Conservation (phyloP, 2,797 vertebrate species). For the Pseudomugil tenellus region DNA sequence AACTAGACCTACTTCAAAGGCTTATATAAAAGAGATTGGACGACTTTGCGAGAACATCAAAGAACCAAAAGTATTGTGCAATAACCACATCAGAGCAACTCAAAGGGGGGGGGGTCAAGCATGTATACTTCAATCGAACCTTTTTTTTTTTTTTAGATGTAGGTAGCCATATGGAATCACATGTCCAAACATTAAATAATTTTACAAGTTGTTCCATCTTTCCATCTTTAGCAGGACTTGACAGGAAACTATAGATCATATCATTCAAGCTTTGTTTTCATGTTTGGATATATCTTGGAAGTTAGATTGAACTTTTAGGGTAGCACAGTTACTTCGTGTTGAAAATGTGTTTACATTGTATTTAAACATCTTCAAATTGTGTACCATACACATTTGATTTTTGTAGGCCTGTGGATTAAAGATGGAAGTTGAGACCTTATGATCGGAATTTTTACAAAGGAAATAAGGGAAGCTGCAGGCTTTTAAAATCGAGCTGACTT, state of each 20-base stretch:
- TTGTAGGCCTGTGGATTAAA: neutral
- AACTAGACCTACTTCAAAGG: conserved; percentile 73
- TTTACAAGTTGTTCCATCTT: conserved; percentile 16
- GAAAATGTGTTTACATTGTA: neutral
- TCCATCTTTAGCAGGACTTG: neutral
- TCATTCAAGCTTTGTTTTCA: neutral
- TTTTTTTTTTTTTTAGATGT: conserved; percentile 4
- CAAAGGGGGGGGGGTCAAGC: neutral
- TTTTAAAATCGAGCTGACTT: conserved; percentile 24
- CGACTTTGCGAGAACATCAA: conserved; percentile 74
- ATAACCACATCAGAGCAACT: conserved; percentile 67
- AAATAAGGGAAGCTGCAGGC: neutral
- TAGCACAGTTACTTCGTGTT: neutral
- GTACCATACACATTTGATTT: neutral
- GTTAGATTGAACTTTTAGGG: neutral
- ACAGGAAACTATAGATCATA: neutral
- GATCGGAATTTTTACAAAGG: neutral
- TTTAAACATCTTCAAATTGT: neutral
- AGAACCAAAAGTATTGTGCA: conserved; percentile 66
- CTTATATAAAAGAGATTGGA: conserved; percentile 66
- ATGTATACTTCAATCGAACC: conserved; percentile 46
- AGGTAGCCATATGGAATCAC: conserved; percentile 27
- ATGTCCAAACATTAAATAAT: conserved; percentile 16
- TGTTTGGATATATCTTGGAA: neutral
- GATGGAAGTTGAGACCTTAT: neutral